Evolutionary conservation across 2,888 invertebrate genomes (phyloP), one percentile per base, ranked within the genome.

Genomic region (Pristionchus fissidentatus): DNA sequence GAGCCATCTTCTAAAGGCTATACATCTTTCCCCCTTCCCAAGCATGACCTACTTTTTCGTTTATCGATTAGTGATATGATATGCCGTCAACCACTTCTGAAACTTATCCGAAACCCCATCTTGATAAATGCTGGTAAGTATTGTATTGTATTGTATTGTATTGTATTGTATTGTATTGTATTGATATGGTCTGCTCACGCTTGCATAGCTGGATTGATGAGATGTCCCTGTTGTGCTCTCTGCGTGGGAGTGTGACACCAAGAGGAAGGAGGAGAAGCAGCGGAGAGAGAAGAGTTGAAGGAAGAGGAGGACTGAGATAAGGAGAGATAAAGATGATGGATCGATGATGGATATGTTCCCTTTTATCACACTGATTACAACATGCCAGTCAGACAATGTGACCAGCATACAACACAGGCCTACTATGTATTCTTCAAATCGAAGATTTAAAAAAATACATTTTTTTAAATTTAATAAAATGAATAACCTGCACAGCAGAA

Each of bases 231-330:
- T 8, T 38, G 70, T 29, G 41, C 70, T 41, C 87, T 82, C 55
- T 87, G 87, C 0, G 87, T 87, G 66, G 87, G 87, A 43, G 84
- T 83, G 19, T 84, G 85, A 35, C 87, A 82, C 88, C 89, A 90
- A 46, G 84, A 85, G 8, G 87, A 88, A 70, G 87, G 88, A 32
- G 89, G 90, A 55, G 87, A 88, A 19, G 87, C 88, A 22, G 89
- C 87, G 15, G 90, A 91, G 19, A 92, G 85, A 10, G 90, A 88
- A 0, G 92, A 92, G 15, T 89, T 89, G 85, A 90, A 92, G n/a
- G 92, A 92, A 32, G 90, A 90, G 8, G 92, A 92, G 15, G 91
- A 88, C 86, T 89, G 87, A 57, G 79, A 57, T 78, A 52, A 52
- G 77, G 52, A 46, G 19, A 38, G 55, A 79, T 38, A 46, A 26